These are phyloP conservation scores for Phylloscopus trochiloides DNA, from an alignment of 2,113 vertebrate species.

Conservation along the genomic window DNA sequence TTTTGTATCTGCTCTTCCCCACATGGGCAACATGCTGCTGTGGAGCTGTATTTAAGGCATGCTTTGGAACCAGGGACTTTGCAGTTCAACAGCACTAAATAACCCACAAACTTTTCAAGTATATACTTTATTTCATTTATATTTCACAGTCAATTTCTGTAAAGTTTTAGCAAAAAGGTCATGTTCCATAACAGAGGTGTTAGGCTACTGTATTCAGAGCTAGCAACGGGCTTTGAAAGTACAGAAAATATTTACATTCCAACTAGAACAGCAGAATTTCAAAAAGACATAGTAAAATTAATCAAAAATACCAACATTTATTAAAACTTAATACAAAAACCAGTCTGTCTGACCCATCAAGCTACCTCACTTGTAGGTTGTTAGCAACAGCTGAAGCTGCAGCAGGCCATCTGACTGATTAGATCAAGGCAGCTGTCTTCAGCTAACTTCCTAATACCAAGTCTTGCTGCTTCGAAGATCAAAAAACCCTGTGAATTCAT, in stretches of 20 bases:
- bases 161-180: constrained; percentile 71
- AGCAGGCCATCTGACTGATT: not conserved
- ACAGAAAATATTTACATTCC: constrained; percentile 58
- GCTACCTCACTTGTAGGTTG: not conserved
- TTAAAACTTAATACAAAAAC: constrained; percentile 47
- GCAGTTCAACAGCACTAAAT: not conserved
- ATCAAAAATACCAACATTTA: constrained; percentile 53
- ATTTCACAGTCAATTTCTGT: constrained; percentile 73
- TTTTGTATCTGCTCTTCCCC: not conserved
- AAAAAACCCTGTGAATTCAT: not conserved
- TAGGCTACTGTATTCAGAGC: constrained; percentile 49
- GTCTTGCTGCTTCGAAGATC: not conserved
- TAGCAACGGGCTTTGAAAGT: constrained; percentile 45
- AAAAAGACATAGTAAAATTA: constrained; percentile 52
- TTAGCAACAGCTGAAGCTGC: not conserved
- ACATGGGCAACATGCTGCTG: not conserved
- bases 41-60: not conserved
- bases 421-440: not conserved
- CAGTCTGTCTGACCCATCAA: not conserved
- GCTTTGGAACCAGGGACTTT: not conserved
- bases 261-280: constrained; percentile 17
- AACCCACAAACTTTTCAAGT: constrained; percentile 54
- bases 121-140: constrained; percentile 70
- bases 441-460: not conserved
- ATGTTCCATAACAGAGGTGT: constrained; percentile 56